Base-by-base conservation (phyloP, 2,113 vertebrate genomes). In the Sphyrna mokarran region DNA sequence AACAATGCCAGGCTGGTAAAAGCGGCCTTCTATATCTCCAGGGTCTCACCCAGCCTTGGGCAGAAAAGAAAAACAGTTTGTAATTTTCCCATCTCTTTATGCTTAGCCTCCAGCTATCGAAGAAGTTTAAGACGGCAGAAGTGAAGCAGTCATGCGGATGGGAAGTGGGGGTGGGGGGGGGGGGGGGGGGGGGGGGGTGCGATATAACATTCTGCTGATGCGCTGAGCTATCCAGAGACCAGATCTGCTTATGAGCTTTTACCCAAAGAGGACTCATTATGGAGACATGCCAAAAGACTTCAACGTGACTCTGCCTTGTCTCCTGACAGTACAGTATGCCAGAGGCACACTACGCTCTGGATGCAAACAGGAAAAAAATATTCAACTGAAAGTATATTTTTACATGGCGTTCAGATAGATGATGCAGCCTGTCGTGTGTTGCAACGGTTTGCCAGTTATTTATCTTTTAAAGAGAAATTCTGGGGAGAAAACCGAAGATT, bases 201-300 rank as follows among this genome's bases (percentile, higher is more conserved):
- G 14, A 63, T 91, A 63, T 66, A 68, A 37, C 33, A 68, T 63
- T 93, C n/a, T 93, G 89, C 61, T 66, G 33, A 93, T 66, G 33
- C 61, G 9, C 9, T 20, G 33, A 93, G n/a, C 89, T 66, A 37
- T 93, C 89, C n/a, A 18, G n/a, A 93, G 66, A 16, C 89, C 89
- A 93, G 37, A 93, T 68, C 89, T 93, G 89, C 61, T 93, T 93
- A 66, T 93, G 63, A 93, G 89, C 89, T 93, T 93, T 93, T 93
- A 68, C 61, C 61, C 63, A 93, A 37, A 66, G 89, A 68, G 37
- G 5, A 66, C 89, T 93, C 5, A 66, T 93, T 68, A 93, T 93
- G 61, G 89, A 93, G 89, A 37, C 61, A 22, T n/a, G 89, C 89
- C 89, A 93, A 93, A 93, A 93, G 89, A 66, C 61, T 93, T 93